phyloP scores from a whole-genome alignment of 2,888 invertebrate species.

The Cerastis rubricosa region DNA sequence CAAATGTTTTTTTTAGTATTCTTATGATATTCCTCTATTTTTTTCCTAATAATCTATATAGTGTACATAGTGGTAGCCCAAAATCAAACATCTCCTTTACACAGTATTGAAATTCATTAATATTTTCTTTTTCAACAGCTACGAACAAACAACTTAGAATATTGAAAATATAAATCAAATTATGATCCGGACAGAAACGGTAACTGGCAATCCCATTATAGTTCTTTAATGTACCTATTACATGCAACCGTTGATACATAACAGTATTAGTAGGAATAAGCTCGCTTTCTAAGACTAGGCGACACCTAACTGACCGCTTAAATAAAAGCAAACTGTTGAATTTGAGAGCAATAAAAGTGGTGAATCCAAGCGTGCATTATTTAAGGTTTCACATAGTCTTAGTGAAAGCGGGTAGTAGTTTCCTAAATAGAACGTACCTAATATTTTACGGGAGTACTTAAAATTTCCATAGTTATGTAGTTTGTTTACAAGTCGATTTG shows the following conservation, averaged over 20 bases:
- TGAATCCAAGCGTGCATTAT: neutral
- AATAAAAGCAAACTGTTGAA: neutral
- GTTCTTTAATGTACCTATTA: conserved; percentile 4
- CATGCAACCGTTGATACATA: neutral
- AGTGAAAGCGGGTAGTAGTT: conserved; percentile 9
- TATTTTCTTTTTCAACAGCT: conserved; percentile 34
- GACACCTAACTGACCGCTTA: neutral
- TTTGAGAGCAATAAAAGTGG: neutral
- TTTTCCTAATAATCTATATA: no score
- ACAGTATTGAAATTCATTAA: neutral
- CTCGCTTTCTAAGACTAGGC: neutral
- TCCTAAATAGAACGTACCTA: neutral
- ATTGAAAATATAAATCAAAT: neutral
- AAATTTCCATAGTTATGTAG: neutral
- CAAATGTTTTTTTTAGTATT: no score
- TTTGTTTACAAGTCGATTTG: conserved; percentile 14
- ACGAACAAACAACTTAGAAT: neutral
- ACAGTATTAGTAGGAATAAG: neutral
- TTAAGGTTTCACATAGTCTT: neutral
- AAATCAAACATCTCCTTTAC: no score
- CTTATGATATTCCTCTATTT: no score
- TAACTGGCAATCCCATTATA: conserved; percentile 21
- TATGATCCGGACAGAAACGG: neutral
- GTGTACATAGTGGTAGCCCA: no score
- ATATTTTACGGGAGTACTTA: neutral